Conservation (phyloP, 2,888 invertebrate genomes). For the Ennomos fuscantarius region DNA sequence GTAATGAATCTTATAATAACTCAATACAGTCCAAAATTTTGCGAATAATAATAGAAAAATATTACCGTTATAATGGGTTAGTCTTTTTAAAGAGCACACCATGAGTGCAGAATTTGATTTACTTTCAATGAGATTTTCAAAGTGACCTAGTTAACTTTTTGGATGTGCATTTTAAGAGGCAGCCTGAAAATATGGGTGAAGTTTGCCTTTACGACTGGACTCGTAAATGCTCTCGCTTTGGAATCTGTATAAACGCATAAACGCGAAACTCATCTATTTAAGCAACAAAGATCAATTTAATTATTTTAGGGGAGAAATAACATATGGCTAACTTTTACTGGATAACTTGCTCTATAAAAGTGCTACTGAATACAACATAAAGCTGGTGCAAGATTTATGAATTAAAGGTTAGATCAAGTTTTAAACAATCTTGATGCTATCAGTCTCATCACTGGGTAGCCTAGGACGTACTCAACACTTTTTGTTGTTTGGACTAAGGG, state of each 20-base stretch:
- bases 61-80: too few species aligned
- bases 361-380: too few species aligned
- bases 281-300: slow-evolving; percentile 29
- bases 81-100: background rate
- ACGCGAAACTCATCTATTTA: slow-evolving; percentile 16
- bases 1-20: too few species aligned
- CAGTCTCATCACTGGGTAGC: slow-evolving; percentile 23
- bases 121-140: slow-evolving; percentile 21
- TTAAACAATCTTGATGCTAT: background rate
- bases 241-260: slow-evolving; percentile 20
- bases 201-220: slow-evolving; percentile 37
- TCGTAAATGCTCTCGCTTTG: slow-evolving; percentile 36
- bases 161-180: slow-evolving; percentile 36
- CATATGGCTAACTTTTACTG: slow-evolving; percentile 10
- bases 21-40: too few species aligned
- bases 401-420: too few species aligned
- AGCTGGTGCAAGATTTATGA: too few species aligned
- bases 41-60: too few species aligned
- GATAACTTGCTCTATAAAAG: too few species aligned
- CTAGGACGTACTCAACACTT: slow-evolving; percentile 42
- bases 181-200: slow-evolving; percentile 33
- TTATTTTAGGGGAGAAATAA: slow-evolving; percentile 22
- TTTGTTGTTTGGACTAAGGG: slow-evolving; percentile 67
- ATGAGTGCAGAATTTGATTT: slow-evolving; percentile 21
- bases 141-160: slow-evolving; percentile 31